Evolutionary conservation across 2,888 invertebrate genomes (phyloP).

Genomic region (Apocheima hispidaria): DNA sequence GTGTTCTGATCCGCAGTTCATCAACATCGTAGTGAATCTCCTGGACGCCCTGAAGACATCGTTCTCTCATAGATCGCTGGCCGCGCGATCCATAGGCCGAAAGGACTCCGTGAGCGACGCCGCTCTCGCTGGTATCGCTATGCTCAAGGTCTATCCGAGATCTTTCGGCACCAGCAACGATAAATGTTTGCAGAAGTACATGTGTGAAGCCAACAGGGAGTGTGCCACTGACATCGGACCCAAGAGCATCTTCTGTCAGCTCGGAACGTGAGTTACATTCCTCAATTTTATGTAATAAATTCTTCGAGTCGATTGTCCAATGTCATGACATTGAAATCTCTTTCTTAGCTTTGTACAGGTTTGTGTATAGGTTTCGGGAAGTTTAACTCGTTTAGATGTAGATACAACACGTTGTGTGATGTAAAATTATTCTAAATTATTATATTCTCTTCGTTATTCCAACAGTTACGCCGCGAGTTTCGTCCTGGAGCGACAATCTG

Average conservation of each 20-base stretch:
- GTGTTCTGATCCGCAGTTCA: slow-evolving; percentile 87
- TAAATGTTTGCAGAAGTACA: slow-evolving; percentile 94
- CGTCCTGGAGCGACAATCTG: slow-evolving; percentile 91
- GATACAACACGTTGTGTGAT: not conserved
- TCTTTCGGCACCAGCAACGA: slow-evolving; percentile 92
- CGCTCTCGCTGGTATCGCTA: slow-evolving; percentile 93
- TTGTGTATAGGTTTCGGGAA: too few relatives aligned
- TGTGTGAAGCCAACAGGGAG: slow-evolving; percentile 96
- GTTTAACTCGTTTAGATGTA: too few relatives aligned
- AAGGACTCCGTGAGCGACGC: slow-evolving; percentile 97
- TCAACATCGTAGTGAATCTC: slow-evolving; percentile 96
- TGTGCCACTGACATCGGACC: slow-evolving; percentile 93
- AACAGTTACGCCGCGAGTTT: slow-evolving; percentile 94
- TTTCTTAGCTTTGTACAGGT: too few relatives aligned
- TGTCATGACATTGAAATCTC: too few relatives aligned
- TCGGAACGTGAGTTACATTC: slow-evolving; percentile 93
- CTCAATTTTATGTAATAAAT: not conserved
- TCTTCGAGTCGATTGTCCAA: not conserved
- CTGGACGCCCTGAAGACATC: slow-evolving; percentile 96
- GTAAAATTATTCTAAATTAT: not conserved
- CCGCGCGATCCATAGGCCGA: slow-evolving; percentile 93
- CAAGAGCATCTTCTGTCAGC: slow-evolving; percentile 95
- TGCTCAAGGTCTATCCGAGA: slow-evolving; percentile 95
- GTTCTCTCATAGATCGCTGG: slow-evolving; percentile 95
- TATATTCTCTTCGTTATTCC: slow-evolving; percentile 30